These are phyloP conservation scores for Rhinopithecus roxellana DNA, from an alignment of 2,113 vertebrate genomes.

Conservation along the genomic window DNA sequence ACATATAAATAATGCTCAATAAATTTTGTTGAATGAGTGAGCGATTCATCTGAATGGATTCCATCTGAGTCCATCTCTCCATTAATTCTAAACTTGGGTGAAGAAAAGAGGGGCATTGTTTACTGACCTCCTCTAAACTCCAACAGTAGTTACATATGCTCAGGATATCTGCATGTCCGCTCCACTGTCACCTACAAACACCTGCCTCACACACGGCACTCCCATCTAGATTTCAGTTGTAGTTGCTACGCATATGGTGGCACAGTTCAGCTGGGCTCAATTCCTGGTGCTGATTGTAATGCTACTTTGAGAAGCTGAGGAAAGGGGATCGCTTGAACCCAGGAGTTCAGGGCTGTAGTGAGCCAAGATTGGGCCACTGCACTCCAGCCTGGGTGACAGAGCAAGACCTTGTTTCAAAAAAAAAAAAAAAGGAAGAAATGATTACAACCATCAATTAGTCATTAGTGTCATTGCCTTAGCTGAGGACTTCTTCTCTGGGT, in stretches of 20 bases:
- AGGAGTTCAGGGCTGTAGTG: no score
- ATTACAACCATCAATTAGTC: background rate
- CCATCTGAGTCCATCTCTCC: background rate
- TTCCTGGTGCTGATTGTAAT: background rate
- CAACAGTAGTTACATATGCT: no score
- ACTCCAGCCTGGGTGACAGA: no score
- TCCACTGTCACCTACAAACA: background rate
- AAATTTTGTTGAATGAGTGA: background rate
- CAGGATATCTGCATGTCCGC: background rate
- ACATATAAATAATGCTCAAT: background rate
- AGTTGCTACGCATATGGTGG: rapidly evolving
- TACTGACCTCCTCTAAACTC: background rate
- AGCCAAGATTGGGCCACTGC: no score
- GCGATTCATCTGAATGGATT: background rate
- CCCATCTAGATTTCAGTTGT: background rate
- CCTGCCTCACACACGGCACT: background rate
- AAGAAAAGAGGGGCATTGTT: background rate
- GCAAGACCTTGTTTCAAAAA: no score
- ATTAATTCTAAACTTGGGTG: background rate
- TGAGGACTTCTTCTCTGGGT: background rate
- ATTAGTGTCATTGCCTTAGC: background rate
- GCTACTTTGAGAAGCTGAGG: background rate
- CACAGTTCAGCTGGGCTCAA: background rate
- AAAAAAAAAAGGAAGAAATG: background rate
- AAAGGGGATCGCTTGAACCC: no score